Base-by-base conservation (phyloP, 2,797 vertebrate genomes). In the Liparis tanakae region DNA sequence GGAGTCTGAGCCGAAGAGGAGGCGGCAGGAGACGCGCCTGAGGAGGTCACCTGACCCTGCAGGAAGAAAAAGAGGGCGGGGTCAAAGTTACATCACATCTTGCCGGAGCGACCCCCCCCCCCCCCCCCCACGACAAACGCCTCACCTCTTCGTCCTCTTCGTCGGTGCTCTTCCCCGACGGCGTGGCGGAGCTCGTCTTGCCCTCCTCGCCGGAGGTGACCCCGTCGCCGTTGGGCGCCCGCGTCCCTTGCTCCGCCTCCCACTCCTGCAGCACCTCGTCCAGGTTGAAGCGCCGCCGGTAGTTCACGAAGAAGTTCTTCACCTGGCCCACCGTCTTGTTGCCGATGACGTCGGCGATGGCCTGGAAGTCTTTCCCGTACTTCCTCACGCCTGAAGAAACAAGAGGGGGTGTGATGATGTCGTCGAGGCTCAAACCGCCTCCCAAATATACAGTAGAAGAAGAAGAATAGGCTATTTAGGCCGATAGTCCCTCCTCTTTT, bases 251-350 rank as follows among this genome's bases (percentile, higher is more conserved):
- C 94, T 99, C 98, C 14, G 98, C 98, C 96, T 98, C 98, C 98
- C 98, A 99, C 94, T 99, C 98, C 95, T 98, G 97, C 89, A 99
- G 96, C 91, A 99, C 98, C 94, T 99, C 98, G 93, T 99, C 98
- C 94, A 99, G 95, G 95, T 99, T 99, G 95, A 99, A 99, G 64
- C 98, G 96, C 79, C 98, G 96, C 82, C 98, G 97, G 94, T 99
- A 99, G 95, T 99, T 99, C 91, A 99, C 97, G 85, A 99, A 99
- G 94, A 99, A 99, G 94, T 99, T 99, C 95, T 99, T 99, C 89
- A 99, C 97, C 95, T 99, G 98, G 72, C 97, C 97, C 91, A 99
- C 95, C 77, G 98, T 99, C 95, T 99, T 99, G 95, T 99, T 99
- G 63, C 98, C 98, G 85, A 99, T 99, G 90, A 99, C 98, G 87